These are phyloP conservation scores for Phenganax marumi DNA, from an alignment of 92 coral and sea anemone species.

Conservation along the genomic window DNA sequence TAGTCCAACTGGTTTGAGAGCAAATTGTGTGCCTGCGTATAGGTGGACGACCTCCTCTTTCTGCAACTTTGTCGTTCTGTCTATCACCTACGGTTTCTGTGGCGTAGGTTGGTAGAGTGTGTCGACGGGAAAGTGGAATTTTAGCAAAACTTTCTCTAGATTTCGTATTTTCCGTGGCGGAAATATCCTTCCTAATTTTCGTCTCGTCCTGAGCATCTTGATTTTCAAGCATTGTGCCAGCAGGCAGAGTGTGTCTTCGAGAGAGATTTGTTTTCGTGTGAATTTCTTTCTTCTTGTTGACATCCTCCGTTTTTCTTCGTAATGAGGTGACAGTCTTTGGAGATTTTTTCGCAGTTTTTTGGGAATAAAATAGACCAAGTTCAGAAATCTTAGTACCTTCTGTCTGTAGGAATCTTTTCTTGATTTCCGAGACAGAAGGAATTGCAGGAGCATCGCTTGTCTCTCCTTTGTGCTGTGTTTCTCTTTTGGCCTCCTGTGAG, in stretches of 20 bases:
- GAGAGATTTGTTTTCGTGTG: background rate
- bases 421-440: slow-evolving; percentile 34
- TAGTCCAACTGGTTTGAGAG: background rate
- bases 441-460: background rate
- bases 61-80: background rate
- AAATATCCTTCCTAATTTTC: background rate
- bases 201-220: background rate
- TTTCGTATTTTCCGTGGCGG: background rate
- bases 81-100: background rate
- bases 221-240: background rate
- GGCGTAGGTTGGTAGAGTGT: background rate
- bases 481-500: background rate
- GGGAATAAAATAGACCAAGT: slow-evolving; percentile 27
- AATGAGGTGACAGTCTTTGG: background rate
- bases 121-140: background rate
- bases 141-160: background rate
- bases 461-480: slow-evolving; percentile 15
- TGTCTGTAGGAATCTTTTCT: slow-evolving; percentile 27
- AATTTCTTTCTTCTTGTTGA: background rate
- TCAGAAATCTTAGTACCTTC: slow-evolving; percentile 18
- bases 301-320: too few relatives aligned
- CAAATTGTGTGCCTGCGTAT: slow-evolving; percentile 18
- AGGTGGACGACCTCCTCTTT: background rate
- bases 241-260: background rate
- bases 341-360: background rate